Base-by-base conservation (phyloP, 2,888 invertebrate genomes). In the Tenthredo amoena region DNA sequence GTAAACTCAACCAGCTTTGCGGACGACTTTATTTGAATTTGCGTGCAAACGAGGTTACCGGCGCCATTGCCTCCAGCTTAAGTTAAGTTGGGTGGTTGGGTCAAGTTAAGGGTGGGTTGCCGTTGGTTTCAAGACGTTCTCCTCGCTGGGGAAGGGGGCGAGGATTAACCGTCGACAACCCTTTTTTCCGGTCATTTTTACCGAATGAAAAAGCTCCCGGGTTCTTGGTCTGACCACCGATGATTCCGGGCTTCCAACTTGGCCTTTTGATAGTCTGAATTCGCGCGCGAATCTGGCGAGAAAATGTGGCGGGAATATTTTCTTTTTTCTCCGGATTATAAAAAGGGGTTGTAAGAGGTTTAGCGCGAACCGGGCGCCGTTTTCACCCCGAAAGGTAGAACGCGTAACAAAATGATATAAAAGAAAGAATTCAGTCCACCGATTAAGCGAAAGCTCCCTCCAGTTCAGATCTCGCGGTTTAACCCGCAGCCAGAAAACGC, bases 31-130 rank as follows among this genome's bases (percentile, higher is more conserved):
- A 87, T 88, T 86, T 89, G 88, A 89, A 91, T 89, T 89, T 89
- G 86, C 89, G 88, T 89, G 88, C 86, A 89, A 89, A 90, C 88
- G 89, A 89, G 89, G 88, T 89, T 90, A 89, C 81, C 81, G 87
- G 86, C 85, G 84, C 84, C 40, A 74, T 74, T 62, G 82, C 83
- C 84, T 76, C 79, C 31, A 65, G 83, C 83, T 71, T 83, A 77
- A 55, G 18, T 50, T n/a, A 50, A 50, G 50, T 77, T 47, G 43
- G 21, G 9, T 74, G 76, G 47, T 76, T 26, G 47, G 76, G 76
- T 76, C 31, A 55, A 34, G 34, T 31, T 9, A 55, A 34, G 77
- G 62, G 9, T 26, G 3, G 26, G 47, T 47, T 83, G 18, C 68
- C 26, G 34, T 81, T 62, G 26, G 58, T 62, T 62, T n/a, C n/a